These are phyloP conservation scores for Callospermophilus lateralis DNA, from an alignment of 2,113 vertebrate species.

Conservation along the genomic window DNA sequence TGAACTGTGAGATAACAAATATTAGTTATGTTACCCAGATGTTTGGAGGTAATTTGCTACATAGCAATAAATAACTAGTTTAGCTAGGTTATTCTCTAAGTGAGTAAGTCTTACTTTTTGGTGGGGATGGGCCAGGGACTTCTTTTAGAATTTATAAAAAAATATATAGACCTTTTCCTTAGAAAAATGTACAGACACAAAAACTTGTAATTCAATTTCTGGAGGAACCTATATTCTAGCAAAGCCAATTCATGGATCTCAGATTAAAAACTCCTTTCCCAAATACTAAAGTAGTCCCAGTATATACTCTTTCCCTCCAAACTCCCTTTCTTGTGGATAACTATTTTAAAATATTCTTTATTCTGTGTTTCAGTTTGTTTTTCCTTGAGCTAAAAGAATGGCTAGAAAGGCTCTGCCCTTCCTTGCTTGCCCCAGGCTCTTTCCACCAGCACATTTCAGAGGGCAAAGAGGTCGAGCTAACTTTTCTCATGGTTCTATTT, in stretches of 20 bases:
- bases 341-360: background rate
- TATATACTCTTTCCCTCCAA: background rate
- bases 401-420: background rate
- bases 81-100: background rate
- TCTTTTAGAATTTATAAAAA: conserved; percentile 22
- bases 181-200: conserved; percentile 3
- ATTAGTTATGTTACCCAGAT: background rate
- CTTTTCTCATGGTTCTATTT: conserved; percentile 74
- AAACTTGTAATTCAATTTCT: conserved; percentile 1
- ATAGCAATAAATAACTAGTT: background rate
- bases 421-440: background rate
- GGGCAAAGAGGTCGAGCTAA: conserved; percentile 9
- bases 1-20: background rate
- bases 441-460: conserved; percentile 23
- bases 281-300: background rate
- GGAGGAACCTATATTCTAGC: background rate
- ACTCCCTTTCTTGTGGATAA: conserved; percentile 47
- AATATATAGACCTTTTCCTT: background rate
- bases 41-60: background rate
- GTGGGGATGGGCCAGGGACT: background rate
- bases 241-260: background rate
- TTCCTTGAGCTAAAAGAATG: conserved; percentile 25
- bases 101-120: conserved; percentile 10
- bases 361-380: conserved; percentile 49
- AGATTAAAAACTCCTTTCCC: conserved; percentile 10